Evolutionary conservation across 2,113 vertebrate genomes (phyloP), one percentile per base, ranked within the genome.

Genomic region (Mobula birostris): DNA sequence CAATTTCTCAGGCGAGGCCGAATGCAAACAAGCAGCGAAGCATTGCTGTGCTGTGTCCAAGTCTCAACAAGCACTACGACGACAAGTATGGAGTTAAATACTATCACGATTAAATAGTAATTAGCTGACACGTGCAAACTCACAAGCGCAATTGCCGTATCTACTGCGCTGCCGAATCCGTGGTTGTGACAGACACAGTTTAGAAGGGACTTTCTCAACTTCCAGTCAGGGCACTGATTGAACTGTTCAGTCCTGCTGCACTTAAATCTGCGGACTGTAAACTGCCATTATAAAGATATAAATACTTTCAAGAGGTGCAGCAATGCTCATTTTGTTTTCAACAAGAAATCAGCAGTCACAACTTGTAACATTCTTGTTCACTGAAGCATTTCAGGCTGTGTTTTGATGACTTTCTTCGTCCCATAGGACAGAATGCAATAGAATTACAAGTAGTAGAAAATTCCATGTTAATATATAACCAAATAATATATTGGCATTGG

Each of bases 291-390:
- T 32, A 17, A 90, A 88, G 14, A 88, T 29, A 90, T 15, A 90
- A 32, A 63, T 32, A 66, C 58, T 58, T 58, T 85, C 48, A 63
- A 90, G 29, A 90, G 61, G 29, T 90, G 29, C 14, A 66, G 61
- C 14, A 7, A 32, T 14, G 15, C 29, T 32, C 17, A 15, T 66
- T 14, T 4, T 19, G 61, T 66, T n/a, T 32, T 66, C 7, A 61
- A 90, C 85, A 32, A 90, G 6, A n/a, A 15, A 14, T 32, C 61
- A 32, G 85, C 66, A 3, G 32, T 90, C 61, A 90, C 58, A 90
- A 36, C 61, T 90, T 90, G 29, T 61, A 68, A 66, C 85, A 90
- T 90, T 66, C 85, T 90, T 88, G 85, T 7, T 32, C 61, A 90
- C 17, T 90, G 85, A 90, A 90, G 85, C 85, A 90, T 66, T n/a